phyloP scores from a whole-genome alignment of 2,113 vertebrate species.

The Cisticola juncidis region DNA sequence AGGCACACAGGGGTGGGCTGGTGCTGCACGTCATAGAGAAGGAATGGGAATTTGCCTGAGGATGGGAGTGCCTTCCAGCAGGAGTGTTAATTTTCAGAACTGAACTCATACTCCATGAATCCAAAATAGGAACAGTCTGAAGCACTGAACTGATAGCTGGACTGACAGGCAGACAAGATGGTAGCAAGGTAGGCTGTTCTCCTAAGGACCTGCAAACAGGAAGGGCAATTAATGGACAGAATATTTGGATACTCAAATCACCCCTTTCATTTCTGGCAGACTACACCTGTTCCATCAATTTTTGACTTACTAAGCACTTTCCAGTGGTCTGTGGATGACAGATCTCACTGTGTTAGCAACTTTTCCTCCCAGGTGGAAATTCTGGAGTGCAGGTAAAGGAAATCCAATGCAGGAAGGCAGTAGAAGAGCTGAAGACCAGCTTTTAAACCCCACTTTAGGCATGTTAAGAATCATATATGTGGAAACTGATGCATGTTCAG shows the following conservation, averaged over 20 bases:
- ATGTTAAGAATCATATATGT: background rate
- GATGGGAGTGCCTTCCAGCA: background rate
- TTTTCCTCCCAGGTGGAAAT: background rate
- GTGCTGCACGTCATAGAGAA: background rate
- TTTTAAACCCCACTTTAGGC: background rate
- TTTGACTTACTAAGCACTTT: background rate
- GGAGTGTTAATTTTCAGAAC: background rate
- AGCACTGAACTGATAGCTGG: background rate
- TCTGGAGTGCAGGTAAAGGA: background rate
- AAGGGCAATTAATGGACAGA: background rate
- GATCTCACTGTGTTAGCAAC: background rate
- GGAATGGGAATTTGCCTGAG: background rate
- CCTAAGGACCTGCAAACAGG: background rate
- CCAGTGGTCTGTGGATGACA: background rate
- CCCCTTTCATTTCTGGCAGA: background rate
- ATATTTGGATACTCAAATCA: background rate
- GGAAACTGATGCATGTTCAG: background rate
- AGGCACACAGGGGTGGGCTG: accelerated
- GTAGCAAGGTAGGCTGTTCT: background rate
- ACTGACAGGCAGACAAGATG: background rate
- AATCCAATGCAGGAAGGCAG: background rate
- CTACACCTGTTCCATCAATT: background rate
- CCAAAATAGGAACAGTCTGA: background rate
- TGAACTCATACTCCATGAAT: background rate
- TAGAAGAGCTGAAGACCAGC: background rate